A percentile compares a stretch with the other conserved stretches of the same genome.
Conservation (phyloP, 2,113 vertebrate genomes). For the Puntigrus tetrazona region DNA sequence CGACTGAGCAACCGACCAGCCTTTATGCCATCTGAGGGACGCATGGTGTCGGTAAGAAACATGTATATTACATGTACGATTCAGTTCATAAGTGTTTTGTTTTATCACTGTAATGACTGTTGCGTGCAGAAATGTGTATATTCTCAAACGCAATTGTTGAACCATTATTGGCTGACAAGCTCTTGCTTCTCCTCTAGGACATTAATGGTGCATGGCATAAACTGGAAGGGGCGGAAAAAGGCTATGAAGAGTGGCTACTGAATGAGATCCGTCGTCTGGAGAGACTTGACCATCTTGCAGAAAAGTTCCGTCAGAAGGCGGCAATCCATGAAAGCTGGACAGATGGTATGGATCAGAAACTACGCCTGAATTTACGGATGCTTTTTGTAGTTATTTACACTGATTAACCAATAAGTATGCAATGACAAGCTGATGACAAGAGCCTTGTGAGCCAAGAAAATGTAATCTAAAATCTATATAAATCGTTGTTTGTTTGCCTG, state of each 20-base stretch:
- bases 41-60: slow-evolving; percentile 87
- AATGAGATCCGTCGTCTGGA: slow-evolving; percentile 91
- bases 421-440: background rate
- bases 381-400: background rate
- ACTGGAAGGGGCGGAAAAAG: slow-evolving; percentile 91
- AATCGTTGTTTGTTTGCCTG: background rate
- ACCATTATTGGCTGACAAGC: background rate
- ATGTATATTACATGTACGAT: background rate
- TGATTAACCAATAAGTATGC: background rate
- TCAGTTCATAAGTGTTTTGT: background rate
- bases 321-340: slow-evolving; percentile 93
- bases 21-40: slow-evolving; percentile 95
- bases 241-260: slow-evolving; percentile 93
- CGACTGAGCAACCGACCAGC: slow-evolving; percentile 91
- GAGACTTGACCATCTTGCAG: slow-evolving; percentile 88
- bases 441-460: background rate
- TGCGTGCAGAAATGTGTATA: background rate
- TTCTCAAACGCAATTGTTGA: background rate
- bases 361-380: background rate
- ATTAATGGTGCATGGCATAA: slow-evolving; percentile 89
- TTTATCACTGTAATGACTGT: background rate
- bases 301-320: slow-evolving; percentile 94
- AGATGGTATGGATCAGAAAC: slow-evolving; percentile 18
- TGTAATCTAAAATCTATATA: background rate
- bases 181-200: slow-evolving; percentile 75